Base-by-base conservation (phyloP, 2,888 invertebrate genomes). In the Stenoptilia bipunctidactyla region DNA sequence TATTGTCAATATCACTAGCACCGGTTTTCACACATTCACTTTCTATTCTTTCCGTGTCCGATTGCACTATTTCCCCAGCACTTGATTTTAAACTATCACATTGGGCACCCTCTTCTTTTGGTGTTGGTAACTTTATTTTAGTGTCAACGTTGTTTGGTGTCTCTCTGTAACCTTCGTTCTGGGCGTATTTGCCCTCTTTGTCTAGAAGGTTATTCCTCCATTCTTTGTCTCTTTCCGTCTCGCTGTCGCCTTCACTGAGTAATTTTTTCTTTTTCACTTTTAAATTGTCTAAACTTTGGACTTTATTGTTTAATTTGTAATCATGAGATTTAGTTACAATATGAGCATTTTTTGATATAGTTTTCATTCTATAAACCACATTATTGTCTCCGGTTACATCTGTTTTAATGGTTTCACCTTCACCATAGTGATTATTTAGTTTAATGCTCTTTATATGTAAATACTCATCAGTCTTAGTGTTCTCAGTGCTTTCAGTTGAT, bases 201-300 rank as follows among this genome's bases (percentile, higher is more conserved):
- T 86, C 83, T 48, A 85, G 65, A 47, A 80, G 61, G 55, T 87
- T 87, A 59, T 86, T 88, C 57, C 86, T 79, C 68, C 87, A 87
- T 53, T 88, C 88, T 58, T 86, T 86, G 48, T 82, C 70, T 48
- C 75, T 70, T 44, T 75, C 73, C 37, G 55, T 34, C 13, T 6
- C 53, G 1, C 59, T 55, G 40, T 69, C 75, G 12, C 65, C 64
- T 39, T 75, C 74, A 45, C 55, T 58, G 49, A 73, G 59, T 45
- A 73, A 58, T 53, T 80, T 83, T 43, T 77, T 82, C 56, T 82
- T 85, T 53, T 80, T 84, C 49, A 70, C 54, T 59, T 83, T 79
- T 37, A 74, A 48, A 52, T 66, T 70, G 51, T 80, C 63, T 48
- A 68, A 49, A 45, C 63, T 13, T 13, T 34, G 34, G 39, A 70